Evolutionary conservation across 2,113 vertebrate genomes (phyloP).

Genomic region (Electrona antarctica): DNA sequence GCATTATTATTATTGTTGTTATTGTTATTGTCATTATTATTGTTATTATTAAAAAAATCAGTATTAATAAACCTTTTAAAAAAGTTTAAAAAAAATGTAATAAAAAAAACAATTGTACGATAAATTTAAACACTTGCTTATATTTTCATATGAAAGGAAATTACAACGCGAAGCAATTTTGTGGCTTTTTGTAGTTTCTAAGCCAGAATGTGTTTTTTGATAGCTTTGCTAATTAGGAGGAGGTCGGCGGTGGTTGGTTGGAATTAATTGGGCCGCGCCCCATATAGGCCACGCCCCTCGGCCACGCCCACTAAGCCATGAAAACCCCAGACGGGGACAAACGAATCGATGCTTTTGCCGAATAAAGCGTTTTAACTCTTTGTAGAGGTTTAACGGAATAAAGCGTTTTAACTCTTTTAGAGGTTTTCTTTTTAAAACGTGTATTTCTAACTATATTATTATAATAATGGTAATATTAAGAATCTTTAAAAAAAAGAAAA

Average conservation of each 20-base stretch:
- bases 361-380: constrained; percentile 61
- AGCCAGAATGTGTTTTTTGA: constrained; percentile 99
- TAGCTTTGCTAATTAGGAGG: constrained; percentile 95
- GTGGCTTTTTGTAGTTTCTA: constrained; percentile 99
- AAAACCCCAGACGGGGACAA: constrained; percentile 83
- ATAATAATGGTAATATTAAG: constrained; percentile 97
- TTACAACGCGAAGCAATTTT: constrained; percentile 99
- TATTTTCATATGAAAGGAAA: constrained; percentile 99
- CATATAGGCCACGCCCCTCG: too few species aligned
- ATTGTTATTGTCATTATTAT: constrained; percentile 70
- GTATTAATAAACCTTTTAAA: constrained; percentile 89
- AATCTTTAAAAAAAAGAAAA: constrained; percentile 93
- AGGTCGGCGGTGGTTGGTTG: constrained; percentile 68
- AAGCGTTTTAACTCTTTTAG: constrained; percentile 96
- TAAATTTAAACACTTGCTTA: constrained; percentile 92
- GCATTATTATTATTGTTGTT: constrained; percentile 75
- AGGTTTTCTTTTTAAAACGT: constrained; percentile 97
- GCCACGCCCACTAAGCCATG: constrained; percentile 83
- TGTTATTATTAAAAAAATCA: constrained; percentile 65
- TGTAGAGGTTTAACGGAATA: too few species aligned
- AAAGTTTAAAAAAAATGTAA: constrained; percentile 73
- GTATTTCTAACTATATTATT: constrained; percentile 99
- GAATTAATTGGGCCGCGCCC: constrained; percentile 76
- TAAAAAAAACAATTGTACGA: constrained; percentile 92
- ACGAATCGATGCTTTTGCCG: constrained; percentile 91